Percentiles rank a stretch among this genome's conserved stretches.
phyloP scores from a whole-genome alignment of 2,113 vertebrate genomes.

The Apteryx mantelli region DNA sequence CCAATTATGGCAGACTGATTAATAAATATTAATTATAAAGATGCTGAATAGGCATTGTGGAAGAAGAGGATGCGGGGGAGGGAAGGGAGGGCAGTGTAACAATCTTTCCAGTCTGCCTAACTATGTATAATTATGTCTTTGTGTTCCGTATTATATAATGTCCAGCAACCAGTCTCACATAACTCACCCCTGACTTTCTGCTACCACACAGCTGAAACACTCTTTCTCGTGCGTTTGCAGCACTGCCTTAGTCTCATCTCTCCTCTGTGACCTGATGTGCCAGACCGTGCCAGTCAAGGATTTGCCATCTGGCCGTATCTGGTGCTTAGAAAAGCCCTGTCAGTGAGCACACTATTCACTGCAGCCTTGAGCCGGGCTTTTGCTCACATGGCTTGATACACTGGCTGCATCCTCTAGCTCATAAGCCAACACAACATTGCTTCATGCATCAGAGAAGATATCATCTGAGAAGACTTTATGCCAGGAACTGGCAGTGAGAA shows the following conservation, averaged over 20 bases:
- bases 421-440: neutral
- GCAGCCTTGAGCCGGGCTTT: neutral
- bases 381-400: neutral
- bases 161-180: neutral
- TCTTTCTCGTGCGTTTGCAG: neutral
- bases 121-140: neutral
- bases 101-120: neutral
- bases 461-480: neutral
- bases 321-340: neutral
- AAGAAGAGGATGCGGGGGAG: neutral
- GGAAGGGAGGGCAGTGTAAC: neutral
- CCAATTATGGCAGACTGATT: conserved; percentile 19
- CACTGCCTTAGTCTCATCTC: neutral
- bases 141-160: neutral
- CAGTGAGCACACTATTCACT: neutral
- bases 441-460: neutral
- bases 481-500: neutral
- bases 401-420: neutral
- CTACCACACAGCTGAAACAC: neutral
- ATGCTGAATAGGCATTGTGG: conserved; percentile 26
- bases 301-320: neutral
- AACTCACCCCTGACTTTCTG: neutral
- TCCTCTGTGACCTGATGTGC: neutral
- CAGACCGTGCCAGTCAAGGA: neutral
- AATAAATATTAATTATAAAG: conserved; percentile 56